A percentile compares a stretch with the other conserved stretches of the same genome.
Conservation (phyloP, 2,797 vertebrate species). For the Sparidentex hasta region DNA sequence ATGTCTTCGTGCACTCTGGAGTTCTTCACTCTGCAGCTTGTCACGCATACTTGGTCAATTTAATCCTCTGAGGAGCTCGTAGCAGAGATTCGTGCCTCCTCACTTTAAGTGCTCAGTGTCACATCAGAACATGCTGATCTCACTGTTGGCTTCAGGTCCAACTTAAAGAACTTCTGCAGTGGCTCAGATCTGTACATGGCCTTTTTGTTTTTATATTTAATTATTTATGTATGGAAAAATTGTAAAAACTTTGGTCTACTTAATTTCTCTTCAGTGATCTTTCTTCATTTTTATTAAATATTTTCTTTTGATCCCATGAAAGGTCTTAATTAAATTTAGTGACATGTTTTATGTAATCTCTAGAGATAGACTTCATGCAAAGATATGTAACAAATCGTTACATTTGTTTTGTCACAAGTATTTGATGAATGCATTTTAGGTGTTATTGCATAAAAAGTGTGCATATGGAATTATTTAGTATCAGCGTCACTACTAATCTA, state of each 20-base stretch:
- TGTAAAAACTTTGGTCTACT: not conserved
- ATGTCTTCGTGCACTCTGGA: constrained; percentile 68
- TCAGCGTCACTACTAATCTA: too few relatives aligned
- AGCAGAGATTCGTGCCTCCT: constrained; percentile 70
- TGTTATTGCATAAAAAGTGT: too few relatives aligned
- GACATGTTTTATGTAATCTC: not conserved
- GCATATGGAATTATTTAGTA: too few relatives aligned
- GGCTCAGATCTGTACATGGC: constrained; percentile 2
- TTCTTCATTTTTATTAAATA: too few relatives aligned
- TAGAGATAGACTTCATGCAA: not conserved
- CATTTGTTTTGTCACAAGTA: too few relatives aligned
- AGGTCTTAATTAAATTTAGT: not conserved
- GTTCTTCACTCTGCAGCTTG: constrained; percentile 70
- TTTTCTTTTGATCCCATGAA: not conserved
- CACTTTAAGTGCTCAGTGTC: constrained; percentile 71
- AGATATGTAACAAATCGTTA: too few relatives aligned
- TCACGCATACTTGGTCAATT: constrained; percentile 74
- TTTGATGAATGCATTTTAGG: too few relatives aligned
- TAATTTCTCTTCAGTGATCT: not conserved
- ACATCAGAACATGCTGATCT: constrained; percentile 64
- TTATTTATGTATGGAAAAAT: not conserved
- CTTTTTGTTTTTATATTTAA: not conserved
- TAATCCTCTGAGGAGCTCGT: constrained; percentile 71
- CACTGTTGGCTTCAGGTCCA: constrained; percentile 48
- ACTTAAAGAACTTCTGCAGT: constrained; percentile 36